Percentiles rank a stretch among this genome's conserved stretches.
These are phyloP conservation scores for Lasioglossum morio DNA, from an alignment of 2,888 invertebrate species.

Conservation along the genomic window DNA sequence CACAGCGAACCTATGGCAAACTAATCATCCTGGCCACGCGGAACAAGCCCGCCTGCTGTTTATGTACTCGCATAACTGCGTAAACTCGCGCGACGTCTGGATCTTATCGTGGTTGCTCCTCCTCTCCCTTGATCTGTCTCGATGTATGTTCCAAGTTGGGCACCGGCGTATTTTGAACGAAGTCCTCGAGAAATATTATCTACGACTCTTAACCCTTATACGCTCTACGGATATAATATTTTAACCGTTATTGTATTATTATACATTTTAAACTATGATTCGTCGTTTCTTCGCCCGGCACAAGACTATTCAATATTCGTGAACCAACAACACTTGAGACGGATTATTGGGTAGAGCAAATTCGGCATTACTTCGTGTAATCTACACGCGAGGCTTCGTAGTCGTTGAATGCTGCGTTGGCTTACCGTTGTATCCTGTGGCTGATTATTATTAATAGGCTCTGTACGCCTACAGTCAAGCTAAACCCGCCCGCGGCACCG, in stretches of 20 bases:
- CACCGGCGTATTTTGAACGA: neutral
- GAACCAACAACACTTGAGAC: conserved; percentile 21
- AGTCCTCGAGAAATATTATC: neutral
- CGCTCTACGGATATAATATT: too few species aligned
- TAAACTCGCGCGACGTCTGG: conserved; percentile 57
- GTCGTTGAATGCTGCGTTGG: conserved; percentile 47
- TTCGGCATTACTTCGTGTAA: conserved; percentile 53
- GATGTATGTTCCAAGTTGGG: neutral
- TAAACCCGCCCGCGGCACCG: conserved; percentile 11
- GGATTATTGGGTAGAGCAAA: conserved; percentile 34
- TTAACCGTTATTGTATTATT: too few species aligned
- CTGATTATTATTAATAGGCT: conserved; percentile 56
- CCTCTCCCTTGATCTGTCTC: neutral
- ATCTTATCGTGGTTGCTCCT: neutral
- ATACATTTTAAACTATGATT: too few species aligned
- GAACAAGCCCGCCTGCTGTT: conserved; percentile 47
- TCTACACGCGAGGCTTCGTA: conserved; percentile 48
- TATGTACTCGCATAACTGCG: conserved; percentile 61
- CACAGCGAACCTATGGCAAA: conserved; percentile 64
- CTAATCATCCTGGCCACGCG: conserved; percentile 67
- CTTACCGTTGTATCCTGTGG: conserved; percentile 48
- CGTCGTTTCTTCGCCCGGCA: conserved; percentile 31
- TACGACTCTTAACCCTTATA: neutral
- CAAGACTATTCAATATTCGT: conserved; percentile 38
- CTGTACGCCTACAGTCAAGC: neutral